Evolutionary conservation across 2,113 vertebrate genomes (phyloP).

Genomic region (Pica pica): DNA sequence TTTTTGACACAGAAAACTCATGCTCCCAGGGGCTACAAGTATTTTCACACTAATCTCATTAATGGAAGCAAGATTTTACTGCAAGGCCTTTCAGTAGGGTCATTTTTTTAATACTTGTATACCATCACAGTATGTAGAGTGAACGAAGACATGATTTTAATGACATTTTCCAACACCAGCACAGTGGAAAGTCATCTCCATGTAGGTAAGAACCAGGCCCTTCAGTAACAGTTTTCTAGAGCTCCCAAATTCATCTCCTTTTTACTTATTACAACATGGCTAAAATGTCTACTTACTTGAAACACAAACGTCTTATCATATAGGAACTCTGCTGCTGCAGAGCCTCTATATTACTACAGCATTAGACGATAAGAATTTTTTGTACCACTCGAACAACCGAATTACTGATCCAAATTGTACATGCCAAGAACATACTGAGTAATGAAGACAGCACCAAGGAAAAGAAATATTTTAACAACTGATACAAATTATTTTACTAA

Average conservation of each 20-base stretch:
- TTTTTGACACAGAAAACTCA: not conserved
- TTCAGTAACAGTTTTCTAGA: not conserved
- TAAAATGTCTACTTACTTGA: not conserved
- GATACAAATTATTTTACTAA: not conserved
- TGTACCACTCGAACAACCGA: not conserved
- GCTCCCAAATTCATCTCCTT: not conserved
- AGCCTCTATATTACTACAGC: not conserved
- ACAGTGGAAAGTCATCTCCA: not conserved
- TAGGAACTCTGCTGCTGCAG: not conserved
- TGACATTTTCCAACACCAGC: not conserved
- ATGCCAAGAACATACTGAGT: not conserved
- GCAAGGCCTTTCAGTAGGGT: not conserved
- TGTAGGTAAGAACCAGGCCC: not conserved
- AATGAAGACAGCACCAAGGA: not conserved
- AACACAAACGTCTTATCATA: not conserved
- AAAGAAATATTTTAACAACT: not conserved
- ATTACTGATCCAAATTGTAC: not conserved
- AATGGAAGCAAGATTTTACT: not conserved
- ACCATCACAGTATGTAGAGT: not conserved
- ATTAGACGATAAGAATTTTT: not conserved
- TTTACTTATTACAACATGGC: not conserved
- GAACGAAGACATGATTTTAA: not conserved
- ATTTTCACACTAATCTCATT: not conserved
- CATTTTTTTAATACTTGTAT: not conserved
- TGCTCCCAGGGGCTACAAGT: not conserved